Conservation (phyloP, 2,888 invertebrate genomes). For the Sarcophaga subvicina region DNA sequence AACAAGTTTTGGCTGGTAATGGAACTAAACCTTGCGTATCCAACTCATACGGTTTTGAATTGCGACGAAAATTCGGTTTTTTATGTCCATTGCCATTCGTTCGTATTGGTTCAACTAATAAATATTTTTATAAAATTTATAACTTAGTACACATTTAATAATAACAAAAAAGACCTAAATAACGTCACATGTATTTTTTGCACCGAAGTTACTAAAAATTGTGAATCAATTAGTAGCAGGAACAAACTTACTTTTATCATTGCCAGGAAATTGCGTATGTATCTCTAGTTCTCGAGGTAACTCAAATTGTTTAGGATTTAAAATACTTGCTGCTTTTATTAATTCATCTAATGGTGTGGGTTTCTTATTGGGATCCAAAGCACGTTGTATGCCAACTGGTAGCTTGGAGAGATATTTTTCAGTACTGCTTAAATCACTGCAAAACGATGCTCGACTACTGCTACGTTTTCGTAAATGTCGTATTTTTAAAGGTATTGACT, state of each 20-base stretch:
- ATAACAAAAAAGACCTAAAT: no score
- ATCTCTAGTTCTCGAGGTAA: slow-evolving; percentile 91
- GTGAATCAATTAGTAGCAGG: no score
- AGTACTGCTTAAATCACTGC: slow-evolving; percentile 78
- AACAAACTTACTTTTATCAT: slow-evolving; percentile 86
- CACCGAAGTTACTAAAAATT: no score
- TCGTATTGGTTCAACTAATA: slow-evolving; percentile 75
- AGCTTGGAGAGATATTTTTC: slow-evolving; percentile 78
- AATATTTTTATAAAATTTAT: background rate
- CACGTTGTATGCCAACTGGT: slow-evolving; percentile 78
- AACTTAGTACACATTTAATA: background rate
- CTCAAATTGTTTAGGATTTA: slow-evolving; percentile 96
- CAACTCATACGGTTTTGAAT: slow-evolving; percentile 83
- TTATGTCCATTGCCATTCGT: slow-evolving; percentile 75
- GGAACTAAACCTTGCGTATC: slow-evolving; percentile 87
- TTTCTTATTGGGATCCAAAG: slow-evolving; percentile 80
- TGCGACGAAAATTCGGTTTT: slow-evolving; percentile 76
- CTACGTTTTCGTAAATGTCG: slow-evolving; percentile 81
- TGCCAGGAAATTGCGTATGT: slow-evolving; percentile 90
- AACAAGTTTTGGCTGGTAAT: slow-evolving; percentile 92
- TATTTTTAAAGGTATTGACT: slow-evolving; percentile 81
- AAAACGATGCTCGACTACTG: slow-evolving; percentile 76
- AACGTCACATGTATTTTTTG: no score
- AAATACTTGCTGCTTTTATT: slow-evolving; percentile 90
- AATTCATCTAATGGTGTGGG: slow-evolving; percentile 88